Base-by-base conservation (phyloP, 2,797 vertebrate genomes). In the Lepus townsendii region DNA sequence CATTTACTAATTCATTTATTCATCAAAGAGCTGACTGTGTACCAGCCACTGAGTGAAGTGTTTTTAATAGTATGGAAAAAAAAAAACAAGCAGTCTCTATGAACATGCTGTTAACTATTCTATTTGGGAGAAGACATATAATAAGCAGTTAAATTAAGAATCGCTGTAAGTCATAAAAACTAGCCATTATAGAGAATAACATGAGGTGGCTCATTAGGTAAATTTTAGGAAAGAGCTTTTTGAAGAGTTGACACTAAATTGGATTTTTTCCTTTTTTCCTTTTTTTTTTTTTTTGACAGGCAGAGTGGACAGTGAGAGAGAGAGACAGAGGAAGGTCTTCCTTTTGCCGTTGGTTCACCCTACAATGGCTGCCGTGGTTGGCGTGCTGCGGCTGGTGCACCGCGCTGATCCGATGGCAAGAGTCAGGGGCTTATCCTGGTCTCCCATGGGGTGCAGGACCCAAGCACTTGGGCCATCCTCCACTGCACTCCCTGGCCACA, bases 81-180 rank as follows among this genome's bases (percentile, higher is more conserved):
- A n/a, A 63, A 83, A 79, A 82, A 72, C 10, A 38, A n/a, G 10
- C 20, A 52, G n/a, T n/a, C 30, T 92, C 57, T 83, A 1, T 63
- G 16, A 78, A 72, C 7, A 94, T 30, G 35, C 6, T 60, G 24
- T 30, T 90, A 96, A 86, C 42, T 83, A 87, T 83, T 89, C 32
- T 71, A 76, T 82, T 90, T 13, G 86, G n/a, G n/a, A 16, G 4
- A 50, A 89, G 11, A 69, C 27, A 95, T 3, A 63, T 7, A 63
- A 71, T 63, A 79, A 94, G 65, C 1, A 91, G 20, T 72, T 27
- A 75, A 42, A 83, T 79, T 62, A 42, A 71, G 80, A 86, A 35
- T n/a, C 27, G 2, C 65, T 92, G n/a, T 76, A 85, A 80, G 76
- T 24, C 26, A 71, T 13, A 71, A 85, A 32, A 62, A n/a, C 24